Evolutionary conservation across 92 coral and sea anemone genomes (phyloP), one percentile per base, ranked within the genome.

Genomic region (Porites rus): DNA sequence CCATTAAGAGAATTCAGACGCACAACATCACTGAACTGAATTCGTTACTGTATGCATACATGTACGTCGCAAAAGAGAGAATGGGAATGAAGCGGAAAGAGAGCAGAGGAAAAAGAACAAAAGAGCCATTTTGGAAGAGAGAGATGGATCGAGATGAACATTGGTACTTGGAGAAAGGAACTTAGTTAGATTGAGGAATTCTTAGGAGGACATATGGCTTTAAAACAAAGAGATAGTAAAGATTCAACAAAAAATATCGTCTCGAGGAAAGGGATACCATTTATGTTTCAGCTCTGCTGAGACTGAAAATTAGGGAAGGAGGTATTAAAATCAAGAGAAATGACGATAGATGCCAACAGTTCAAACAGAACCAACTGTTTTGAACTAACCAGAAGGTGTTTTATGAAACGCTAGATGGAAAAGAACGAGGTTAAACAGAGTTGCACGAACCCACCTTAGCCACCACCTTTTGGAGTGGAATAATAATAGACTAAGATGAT

Each of bases 181-280:
- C 31, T 28, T 28, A 28, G 31, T 28, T 28, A 83, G 88, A 84
- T 62, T 51, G 72, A 59, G 72, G 88, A 74, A 24, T 59, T 62
- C 88, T 52, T 72, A 60, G 50, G 50, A 70, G 56, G 69, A 63
- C 83, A 63, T 7, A 82, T 8, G 77, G 81, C 16, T 70, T 28
- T 28, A 28, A 28, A 28, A 28, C 31, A 28, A 28, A 28, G 31
- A 18, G 69, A 69, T 24, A 24, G 0, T 24, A 24, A 24, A 0
- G 25, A 24, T 24, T 24, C 25, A 24, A 24, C 64, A n/a, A 22
- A 7, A 43, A 73, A 84, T 75, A 74, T 64, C 58, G 18, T 72
- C 77, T 78, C 38, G 85, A 86, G 12, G 85, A 86, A 63, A 86
- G 46, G 78, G 60, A 51, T 72, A 73, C 88, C 60, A 72, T 83